Evolutionary conservation across 1,140 invertebrate species (phyloP).

Genomic region (Ostrea denselamellosa): DNA sequence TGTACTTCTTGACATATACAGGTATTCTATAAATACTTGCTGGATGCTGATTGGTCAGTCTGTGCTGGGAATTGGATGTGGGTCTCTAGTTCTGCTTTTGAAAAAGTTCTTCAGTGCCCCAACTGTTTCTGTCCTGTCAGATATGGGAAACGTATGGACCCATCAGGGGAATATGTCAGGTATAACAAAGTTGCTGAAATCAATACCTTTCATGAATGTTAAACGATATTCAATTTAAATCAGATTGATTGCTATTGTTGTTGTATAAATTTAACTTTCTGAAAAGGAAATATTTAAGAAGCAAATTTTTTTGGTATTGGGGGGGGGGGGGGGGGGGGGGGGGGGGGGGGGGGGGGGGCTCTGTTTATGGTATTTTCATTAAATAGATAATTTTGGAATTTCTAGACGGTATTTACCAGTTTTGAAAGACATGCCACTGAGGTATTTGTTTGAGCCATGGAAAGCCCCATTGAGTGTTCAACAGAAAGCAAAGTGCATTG

Average conservation of each 20-base stretch:
- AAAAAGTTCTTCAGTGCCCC: constrained; percentile 81
- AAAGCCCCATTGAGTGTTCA: constrained; percentile 79
- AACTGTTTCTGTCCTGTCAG: constrained; percentile 85
- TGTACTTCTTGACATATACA: constrained; percentile 46
- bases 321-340: no score
- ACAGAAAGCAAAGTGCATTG: constrained; percentile 78
- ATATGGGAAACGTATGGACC: constrained; percentile 86
- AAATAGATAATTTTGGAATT: constrained; percentile 4
- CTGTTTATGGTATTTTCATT: no score
- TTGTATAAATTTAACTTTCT: no score
- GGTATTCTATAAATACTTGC: constrained; percentile 81
- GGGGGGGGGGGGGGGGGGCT: no score
- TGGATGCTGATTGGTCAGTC: constrained; percentile 88
- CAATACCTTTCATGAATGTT: no score
- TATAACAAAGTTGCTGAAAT: constrained; percentile 58
- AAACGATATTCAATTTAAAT: no score
- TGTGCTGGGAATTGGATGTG: constrained; percentile 91
- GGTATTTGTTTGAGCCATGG: constrained; percentile 81
- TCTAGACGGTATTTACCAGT: constrained; percentile 79
- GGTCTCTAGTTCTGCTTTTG: constrained; percentile 88
- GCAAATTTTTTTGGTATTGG: no score
- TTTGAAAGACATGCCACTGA: constrained; percentile 77
- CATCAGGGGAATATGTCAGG: constrained; percentile 85
- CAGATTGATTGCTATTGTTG: no score
- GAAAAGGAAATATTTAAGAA: no score